phyloP scores from a whole-genome alignment of 2,797 vertebrate genomes.

The Muscicapa striata region DNA sequence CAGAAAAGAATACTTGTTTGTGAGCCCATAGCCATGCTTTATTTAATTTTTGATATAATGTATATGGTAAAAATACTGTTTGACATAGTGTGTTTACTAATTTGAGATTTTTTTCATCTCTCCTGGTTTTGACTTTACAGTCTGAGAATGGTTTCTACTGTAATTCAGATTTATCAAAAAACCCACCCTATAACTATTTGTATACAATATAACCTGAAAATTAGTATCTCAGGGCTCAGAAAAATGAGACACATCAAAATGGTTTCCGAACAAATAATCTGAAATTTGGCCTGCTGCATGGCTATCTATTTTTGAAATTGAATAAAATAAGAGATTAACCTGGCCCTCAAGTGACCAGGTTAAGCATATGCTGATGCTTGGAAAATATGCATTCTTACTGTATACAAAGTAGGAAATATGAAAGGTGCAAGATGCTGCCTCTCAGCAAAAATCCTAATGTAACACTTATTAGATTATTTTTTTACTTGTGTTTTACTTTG shows the following conservation, averaged over 20 bases:
- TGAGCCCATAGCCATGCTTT: neutral
- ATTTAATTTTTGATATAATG: neutral
- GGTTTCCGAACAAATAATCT: neutral
- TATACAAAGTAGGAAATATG: neutral
- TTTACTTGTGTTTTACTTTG: neutral
- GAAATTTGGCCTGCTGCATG: neutral
- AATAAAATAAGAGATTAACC: neutral
- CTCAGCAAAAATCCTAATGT: neutral
- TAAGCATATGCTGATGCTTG: neutral
- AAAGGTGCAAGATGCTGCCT: neutral
- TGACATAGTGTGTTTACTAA: neutral
- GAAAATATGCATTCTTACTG: neutral
- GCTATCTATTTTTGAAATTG: neutral
- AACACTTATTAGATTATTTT: neutral
- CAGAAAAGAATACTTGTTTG: neutral
- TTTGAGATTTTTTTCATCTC: neutral
- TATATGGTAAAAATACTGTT: neutral
- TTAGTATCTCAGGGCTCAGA: neutral
- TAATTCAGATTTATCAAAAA: neutral
- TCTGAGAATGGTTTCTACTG: neutral
- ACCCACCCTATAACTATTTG: rapidly evolving
- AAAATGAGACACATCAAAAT: neutral
- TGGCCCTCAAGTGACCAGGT: neutral
- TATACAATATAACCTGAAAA: neutral
- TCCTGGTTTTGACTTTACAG: neutral